Percentiles rank a stretch among this genome's conserved stretches.
Conservation (phyloP, 1,140 invertebrate genomes). For the Hypsibius dujardini region DNA sequence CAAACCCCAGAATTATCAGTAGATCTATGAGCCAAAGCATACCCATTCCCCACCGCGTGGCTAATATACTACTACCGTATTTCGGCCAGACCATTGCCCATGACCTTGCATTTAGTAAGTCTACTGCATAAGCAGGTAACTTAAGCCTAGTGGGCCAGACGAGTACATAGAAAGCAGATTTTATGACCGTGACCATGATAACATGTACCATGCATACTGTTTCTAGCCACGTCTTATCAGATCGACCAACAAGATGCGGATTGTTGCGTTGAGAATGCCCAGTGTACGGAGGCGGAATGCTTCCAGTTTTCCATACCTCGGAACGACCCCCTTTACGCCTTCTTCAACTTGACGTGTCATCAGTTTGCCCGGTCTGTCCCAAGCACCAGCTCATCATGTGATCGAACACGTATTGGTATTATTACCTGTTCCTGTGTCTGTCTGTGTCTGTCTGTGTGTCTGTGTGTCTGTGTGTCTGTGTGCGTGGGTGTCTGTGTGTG, state of each 20-base stretch:
- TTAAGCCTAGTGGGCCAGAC: not conserved
- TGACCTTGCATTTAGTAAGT: constrained; percentile 6
- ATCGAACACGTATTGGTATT: too few species aligned
- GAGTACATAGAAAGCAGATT: too few species aligned
- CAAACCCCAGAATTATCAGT: not conserved
- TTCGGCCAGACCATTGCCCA: not conserved
- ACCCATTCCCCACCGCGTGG: constrained; percentile 3
- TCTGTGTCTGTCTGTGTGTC: too few species aligned
- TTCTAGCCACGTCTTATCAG: not conserved
- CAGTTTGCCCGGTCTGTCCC: constrained; percentile 8
- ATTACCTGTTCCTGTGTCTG: too few species aligned
- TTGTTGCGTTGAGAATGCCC: not conserved
- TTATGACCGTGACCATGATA: not conserved
- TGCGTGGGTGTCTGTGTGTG: too few species aligned
- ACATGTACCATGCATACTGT: not conserved
- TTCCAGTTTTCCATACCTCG: not conserved
- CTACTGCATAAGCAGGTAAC: not conserved
- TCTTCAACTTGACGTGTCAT: not conserved
- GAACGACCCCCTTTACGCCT: not conserved
- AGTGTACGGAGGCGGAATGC: not conserved
- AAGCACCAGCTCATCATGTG: not conserved
- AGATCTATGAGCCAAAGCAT: not conserved
- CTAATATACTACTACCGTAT: not conserved
- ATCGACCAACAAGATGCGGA: not conserved
- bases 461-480: too few species aligned